phyloP scores from a whole-genome alignment of 2,113 vertebrate species.

The Bos javanicus region DNA sequence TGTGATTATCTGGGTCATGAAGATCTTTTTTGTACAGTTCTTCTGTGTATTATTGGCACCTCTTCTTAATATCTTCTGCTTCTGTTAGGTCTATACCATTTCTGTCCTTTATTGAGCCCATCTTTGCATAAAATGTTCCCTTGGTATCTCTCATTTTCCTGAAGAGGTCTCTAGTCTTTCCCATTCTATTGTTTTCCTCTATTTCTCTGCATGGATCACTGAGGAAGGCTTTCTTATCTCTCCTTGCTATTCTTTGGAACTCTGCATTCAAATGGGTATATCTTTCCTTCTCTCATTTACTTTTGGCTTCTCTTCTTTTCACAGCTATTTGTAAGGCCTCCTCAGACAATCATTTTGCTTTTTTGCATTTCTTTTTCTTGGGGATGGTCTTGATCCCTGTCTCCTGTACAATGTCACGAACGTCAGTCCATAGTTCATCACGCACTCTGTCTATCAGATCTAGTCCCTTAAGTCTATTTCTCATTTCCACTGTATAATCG shows the following conservation, averaged over 20 bases:
- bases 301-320: background rate
- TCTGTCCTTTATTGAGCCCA: background rate
- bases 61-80: background rate
- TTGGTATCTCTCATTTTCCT: background rate
- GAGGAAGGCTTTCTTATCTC: background rate
- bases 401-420: background rate
- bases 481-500: background rate
- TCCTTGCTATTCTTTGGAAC: background rate
- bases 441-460: background rate
- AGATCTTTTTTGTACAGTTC: background rate
- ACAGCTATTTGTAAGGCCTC: background rate
- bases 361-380: background rate
- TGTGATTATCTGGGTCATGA: background rate
- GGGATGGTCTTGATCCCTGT: background rate
- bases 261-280: background rate
- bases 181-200: background rate
- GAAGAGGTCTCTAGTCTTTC: background rate
- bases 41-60: background rate
- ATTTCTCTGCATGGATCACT: background rate
- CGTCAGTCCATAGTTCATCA: background rate
- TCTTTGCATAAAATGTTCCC: background rate
- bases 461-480: background rate
- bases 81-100: background rate
- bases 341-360: background rate
- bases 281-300: background rate